phyloP scores from a whole-genome alignment of 2,888 invertebrate species.

The Amiota communis region DNA sequence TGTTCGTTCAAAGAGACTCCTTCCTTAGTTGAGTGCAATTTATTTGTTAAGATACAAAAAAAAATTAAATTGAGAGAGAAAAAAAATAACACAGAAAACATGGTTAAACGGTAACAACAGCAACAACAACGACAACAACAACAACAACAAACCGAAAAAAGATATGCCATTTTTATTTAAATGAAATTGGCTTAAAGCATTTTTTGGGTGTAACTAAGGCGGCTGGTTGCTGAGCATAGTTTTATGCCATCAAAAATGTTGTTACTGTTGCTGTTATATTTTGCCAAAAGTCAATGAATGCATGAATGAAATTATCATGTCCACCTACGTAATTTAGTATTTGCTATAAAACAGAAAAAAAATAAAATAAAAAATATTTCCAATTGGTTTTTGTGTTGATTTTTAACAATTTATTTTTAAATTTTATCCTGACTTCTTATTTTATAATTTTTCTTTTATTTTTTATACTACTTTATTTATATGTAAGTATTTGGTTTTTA shows the following conservation, averaged over 20 bases:
- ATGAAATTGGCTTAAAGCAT: slow-evolving; percentile 55
- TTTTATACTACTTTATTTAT: slow-evolving; percentile 6
- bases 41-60: background rate
- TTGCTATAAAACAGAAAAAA: background rate
- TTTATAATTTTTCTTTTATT: slow-evolving; percentile 10
- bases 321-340: slow-evolving; percentile 64
- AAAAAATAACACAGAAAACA: background rate
- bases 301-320: slow-evolving; percentile 56
- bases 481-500: background rate
- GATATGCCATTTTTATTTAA: slow-evolving; percentile 58
- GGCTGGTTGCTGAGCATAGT: too few relatives aligned
- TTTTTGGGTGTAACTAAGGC: slow-evolving; percentile 53
- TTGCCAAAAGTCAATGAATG: slow-evolving; percentile 38
- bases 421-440: background rate
- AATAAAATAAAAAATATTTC: background rate
- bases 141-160: slow-evolving; percentile 45
- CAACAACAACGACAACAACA: background rate
- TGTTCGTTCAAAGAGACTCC: background rate
- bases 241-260: too few relatives aligned
- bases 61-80: background rate
- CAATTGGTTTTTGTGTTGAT: background rate
- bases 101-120: background rate
- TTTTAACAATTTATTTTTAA: slow-evolving; percentile 6
- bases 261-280: too few relatives aligned
- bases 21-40: slow-evolving; percentile 6